Percentiles rank a stretch among this genome's conserved stretches.
phyloP scores from a whole-genome alignment of 2,113 vertebrate species.

The Pluvialis apricaria region DNA sequence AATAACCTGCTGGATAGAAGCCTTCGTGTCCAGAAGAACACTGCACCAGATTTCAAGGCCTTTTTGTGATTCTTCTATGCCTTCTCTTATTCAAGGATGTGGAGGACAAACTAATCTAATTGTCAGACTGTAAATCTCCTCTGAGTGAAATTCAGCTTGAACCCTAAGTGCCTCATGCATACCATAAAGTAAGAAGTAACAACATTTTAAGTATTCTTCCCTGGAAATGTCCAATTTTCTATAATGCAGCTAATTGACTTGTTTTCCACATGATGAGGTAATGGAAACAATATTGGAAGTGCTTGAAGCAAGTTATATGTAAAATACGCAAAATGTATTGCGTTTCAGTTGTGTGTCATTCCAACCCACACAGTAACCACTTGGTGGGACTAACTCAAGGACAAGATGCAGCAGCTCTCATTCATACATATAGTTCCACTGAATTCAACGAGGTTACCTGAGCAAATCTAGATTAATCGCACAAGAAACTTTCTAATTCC shows the following conservation, averaged over 20 bases:
- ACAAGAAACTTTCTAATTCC: background rate
- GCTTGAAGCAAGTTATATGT: background rate
- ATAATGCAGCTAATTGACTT: background rate
- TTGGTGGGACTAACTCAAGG: background rate
- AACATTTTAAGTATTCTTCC: background rate
- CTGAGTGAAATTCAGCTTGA: background rate
- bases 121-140: background rate
- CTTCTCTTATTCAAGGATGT: background rate
- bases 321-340: background rate
- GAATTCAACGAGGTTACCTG: background rate
- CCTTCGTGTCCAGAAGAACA: background rate
- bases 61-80: background rate
- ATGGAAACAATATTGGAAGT: background rate
- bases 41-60: background rate
- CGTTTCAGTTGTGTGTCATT: background rate
- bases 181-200: background rate
- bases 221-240: background rate
- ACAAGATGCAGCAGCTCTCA: background rate
- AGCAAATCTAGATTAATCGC: background rate
- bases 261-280: background rate
- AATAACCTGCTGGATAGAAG: background rate
- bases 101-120: background rate
- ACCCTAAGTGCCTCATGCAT: background rate
- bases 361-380: background rate
- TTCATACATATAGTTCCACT: background rate